Conservation (phyloP, 2,888 invertebrate species). For the Busseola fusca region DNA sequence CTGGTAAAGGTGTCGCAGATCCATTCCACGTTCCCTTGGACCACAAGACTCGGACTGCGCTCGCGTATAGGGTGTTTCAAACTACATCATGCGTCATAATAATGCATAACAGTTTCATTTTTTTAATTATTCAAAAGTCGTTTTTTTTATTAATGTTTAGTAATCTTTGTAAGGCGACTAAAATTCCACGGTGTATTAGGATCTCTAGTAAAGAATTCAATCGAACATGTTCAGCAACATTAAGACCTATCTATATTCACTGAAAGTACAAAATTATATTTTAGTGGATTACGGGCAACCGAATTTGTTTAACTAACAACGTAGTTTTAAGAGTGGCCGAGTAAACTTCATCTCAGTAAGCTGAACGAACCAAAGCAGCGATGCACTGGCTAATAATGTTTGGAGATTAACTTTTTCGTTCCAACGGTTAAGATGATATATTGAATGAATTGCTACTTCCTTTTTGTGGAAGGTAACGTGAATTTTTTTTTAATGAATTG, state of each 20-base stretch:
- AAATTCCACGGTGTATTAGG: too few relatives aligned
- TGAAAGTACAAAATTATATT: slow-evolving; percentile 25
- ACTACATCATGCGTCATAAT: too few relatives aligned
- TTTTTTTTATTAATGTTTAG: too few relatives aligned
- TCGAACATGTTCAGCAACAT: background rate
- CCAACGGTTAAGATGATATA: slow-evolving; percentile 8
- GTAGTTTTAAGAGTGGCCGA: slow-evolving; percentile 47
- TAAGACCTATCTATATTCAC: background rate
- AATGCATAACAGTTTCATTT: too few relatives aligned
- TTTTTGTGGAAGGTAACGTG: background rate
- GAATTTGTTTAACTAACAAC: slow-evolving; percentile 53
- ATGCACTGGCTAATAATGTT: slow-evolving; percentile 55
- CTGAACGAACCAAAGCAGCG: slow-evolving; percentile 57
- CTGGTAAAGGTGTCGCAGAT: too few relatives aligned
- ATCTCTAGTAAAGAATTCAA: background rate
- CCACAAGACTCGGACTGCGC: too few relatives aligned
- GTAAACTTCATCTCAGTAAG: slow-evolving; percentile 63
- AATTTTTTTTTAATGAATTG: background rate
- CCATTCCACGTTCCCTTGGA: too few relatives aligned
- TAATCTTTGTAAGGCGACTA: too few relatives aligned
- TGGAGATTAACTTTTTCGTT: slow-evolving; percentile 37
- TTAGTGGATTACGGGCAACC: slow-evolving; percentile 45
- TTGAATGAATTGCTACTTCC: slow-evolving; percentile 18
- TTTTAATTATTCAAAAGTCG: too few relatives aligned
- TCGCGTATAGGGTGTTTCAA: too few relatives aligned